Percentiles rank a stretch among this genome's conserved stretches.
phyloP scores from a whole-genome alignment of 1,140 invertebrate species.

The Diorhabda sublineata region DNA sequence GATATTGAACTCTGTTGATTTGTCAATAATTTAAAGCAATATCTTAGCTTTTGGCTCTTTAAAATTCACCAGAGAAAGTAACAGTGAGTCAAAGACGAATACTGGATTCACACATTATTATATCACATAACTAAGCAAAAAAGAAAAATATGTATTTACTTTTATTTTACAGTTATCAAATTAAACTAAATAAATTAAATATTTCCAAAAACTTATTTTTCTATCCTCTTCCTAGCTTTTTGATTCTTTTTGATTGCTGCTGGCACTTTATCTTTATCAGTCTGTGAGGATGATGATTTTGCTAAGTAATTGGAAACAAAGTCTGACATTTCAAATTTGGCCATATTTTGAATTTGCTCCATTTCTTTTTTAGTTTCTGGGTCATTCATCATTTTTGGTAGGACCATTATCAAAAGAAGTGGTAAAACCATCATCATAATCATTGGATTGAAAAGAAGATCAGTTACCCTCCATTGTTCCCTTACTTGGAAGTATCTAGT shows the following conservation, averaged over 20 bases:
- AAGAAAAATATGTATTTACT: no score
- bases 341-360: constrained; percentile 78
- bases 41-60: no score
- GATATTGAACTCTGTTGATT: no score
- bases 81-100: no score
- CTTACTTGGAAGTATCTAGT: constrained; percentile 85
- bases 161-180: background rate
- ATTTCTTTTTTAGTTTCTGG: constrained; percentile 93
- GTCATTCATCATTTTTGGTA: constrained; percentile 96
- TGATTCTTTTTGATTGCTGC: constrained; percentile 12
- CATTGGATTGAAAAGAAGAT: constrained; percentile 96
- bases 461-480: constrained; percentile 92
- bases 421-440: constrained; percentile 96
- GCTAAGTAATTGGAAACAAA: constrained; percentile 77
- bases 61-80: no score
- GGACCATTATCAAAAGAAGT: constrained; percentile 82
- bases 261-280: constrained; percentile 4
- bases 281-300: constrained; percentile 42
- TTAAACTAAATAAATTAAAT: background rate
- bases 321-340: constrained; percentile 88
- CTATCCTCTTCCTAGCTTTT: constrained; percentile 13
- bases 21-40: no score
- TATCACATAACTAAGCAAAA: no score
- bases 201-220: constrained; percentile 6
- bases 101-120: no score